These are phyloP conservation scores for Promerops cafer DNA, from an alignment of 2,113 vertebrate genomes.

Conservation along the genomic window DNA sequence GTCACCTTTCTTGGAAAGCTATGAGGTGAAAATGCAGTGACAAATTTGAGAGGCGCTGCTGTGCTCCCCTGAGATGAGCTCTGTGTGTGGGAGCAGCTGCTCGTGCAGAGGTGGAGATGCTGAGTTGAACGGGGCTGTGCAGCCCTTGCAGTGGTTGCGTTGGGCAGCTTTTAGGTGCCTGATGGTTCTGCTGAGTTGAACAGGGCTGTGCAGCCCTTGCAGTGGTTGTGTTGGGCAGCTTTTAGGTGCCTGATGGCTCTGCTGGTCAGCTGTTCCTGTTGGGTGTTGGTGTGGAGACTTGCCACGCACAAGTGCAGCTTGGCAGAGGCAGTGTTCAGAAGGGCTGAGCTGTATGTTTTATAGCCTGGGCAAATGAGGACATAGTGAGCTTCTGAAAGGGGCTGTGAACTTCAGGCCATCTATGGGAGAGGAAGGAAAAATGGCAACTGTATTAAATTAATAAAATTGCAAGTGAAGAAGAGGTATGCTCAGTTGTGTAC, in stretches of 20 bases:
- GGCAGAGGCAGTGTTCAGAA: background rate
- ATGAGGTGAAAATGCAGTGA: background rate
- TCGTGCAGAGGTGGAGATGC: background rate
- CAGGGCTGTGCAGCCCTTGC: background rate
- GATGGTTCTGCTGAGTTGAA: background rate
- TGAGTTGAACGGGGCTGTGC: background rate
- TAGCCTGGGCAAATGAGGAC: background rate
- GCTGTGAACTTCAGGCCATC: background rate
- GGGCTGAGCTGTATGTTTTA: background rate
- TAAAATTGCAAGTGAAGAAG: background rate
- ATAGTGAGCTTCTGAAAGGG: background rate
- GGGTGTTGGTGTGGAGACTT: background rate
- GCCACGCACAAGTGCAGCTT: accelerated
- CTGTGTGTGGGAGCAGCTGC: accelerated
- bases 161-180: background rate
- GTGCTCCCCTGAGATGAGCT: background rate
- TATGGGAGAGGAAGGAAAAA: background rate
- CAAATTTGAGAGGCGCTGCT: background rate
- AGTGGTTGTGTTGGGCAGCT: background rate
- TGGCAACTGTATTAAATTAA: background rate
- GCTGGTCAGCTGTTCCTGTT: background rate
- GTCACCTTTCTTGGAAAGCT: background rate
- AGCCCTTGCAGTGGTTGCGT: background rate
- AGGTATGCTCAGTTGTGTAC: background rate
- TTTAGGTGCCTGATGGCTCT: background rate